Percentiles rank a stretch among this genome's conserved stretches.
Evolutionary conservation across 2,113 vertebrate species (phyloP).

Genomic region (Blennius ocellaris): DNA sequence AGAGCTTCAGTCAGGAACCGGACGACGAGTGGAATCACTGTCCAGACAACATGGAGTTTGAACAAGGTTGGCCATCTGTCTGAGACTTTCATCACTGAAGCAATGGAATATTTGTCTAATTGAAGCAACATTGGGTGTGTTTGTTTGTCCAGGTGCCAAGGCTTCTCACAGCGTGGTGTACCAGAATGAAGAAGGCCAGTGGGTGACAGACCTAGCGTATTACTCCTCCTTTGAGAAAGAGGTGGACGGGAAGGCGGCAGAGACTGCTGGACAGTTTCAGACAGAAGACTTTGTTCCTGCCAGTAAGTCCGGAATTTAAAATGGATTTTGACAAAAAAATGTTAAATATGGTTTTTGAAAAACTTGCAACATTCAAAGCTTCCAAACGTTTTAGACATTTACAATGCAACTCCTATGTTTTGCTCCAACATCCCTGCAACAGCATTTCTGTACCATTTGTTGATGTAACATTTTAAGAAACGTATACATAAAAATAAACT

Average conservation of each 20-base stretch:
- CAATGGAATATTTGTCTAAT: not conserved
- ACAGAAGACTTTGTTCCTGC: slow-evolving; percentile 90
- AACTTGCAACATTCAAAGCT: no score
- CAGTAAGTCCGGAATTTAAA: slow-evolving; percentile 79
- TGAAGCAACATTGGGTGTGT: no score
- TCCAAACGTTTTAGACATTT: no score
- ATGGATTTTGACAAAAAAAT: no score
- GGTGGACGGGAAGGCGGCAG: slow-evolving; percentile 75
- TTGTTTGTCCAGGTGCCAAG: slow-evolving; percentile 68
- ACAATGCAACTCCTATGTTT: no score
- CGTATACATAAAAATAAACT: no score
- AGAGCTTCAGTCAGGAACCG: slow-evolving; percentile 75
- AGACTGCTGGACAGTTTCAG: slow-evolving; percentile 61
- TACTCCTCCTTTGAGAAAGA: slow-evolving; percentile 92
- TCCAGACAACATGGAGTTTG: slow-evolving; percentile 72
- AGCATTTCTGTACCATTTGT: no score
- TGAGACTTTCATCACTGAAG: not conserved
- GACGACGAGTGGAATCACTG: slow-evolving; percentile 74
- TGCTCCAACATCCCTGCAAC: no score
- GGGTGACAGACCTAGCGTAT: slow-evolving; percentile 98
- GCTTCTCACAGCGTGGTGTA: slow-evolving; percentile 87
- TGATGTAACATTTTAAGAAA: no score
- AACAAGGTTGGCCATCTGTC: slow-evolving; percentile 67
- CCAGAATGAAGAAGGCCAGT: slow-evolving; percentile 94
- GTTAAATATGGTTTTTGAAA: no score